phyloP scores from a whole-genome alignment of 2,113 vertebrate genomes.

The Coturnix japonica region DNA sequence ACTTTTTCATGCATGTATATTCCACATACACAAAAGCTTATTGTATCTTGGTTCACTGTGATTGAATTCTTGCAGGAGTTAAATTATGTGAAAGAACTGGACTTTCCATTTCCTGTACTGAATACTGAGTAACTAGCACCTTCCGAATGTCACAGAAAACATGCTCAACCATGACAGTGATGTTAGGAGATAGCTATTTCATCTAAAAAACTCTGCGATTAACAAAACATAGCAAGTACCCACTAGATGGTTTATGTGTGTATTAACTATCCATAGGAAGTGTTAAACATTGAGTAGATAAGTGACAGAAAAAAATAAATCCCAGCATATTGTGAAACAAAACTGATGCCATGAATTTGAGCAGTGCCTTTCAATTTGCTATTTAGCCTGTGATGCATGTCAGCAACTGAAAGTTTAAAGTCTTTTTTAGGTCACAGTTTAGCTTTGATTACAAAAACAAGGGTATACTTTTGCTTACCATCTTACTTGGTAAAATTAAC shows the following conservation, averaged over 20 bases:
- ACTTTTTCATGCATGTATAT: background rate
- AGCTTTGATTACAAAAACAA: background rate
- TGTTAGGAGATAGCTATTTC: background rate
- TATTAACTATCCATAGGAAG: background rate
- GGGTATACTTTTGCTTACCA: background rate
- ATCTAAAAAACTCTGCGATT: background rate
- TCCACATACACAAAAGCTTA: rapidly evolving
- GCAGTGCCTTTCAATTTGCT: background rate
- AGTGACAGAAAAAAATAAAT: background rate
- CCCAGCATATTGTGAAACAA: background rate
- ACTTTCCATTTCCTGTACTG: background rate
- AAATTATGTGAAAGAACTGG: background rate
- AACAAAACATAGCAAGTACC: background rate
- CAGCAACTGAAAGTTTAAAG: background rate
- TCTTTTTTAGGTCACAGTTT: background rate
- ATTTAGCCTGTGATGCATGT: background rate
- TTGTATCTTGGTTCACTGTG: background rate
- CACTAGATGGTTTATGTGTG: background rate
- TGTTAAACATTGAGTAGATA: background rate
- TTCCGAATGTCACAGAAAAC: background rate
- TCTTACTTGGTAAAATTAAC: background rate
- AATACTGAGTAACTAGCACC: background rate
- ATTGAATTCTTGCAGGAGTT: background rate
- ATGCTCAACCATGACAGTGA: background rate
- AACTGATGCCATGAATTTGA: background rate